Evolutionary conservation across 2,113 vertebrate genomes (phyloP).

Genomic region (Leptosomus discolor): DNA sequence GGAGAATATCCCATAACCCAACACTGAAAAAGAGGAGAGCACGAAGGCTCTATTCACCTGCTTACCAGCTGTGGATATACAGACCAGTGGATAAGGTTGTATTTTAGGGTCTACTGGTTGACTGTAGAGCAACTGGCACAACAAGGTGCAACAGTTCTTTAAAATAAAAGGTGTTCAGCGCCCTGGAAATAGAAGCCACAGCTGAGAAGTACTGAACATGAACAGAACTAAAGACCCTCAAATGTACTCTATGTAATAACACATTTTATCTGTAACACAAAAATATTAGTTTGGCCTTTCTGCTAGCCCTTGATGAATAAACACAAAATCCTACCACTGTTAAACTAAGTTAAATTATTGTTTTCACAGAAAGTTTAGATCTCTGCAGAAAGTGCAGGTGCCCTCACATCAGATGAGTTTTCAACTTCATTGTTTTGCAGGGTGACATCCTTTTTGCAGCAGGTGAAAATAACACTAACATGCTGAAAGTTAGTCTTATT

Average conservation of each 20-base stretch:
- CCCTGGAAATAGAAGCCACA: background rate
- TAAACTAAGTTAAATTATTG: background rate
- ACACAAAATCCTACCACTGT: background rate
- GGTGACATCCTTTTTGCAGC: background rate
- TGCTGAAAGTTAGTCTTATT: background rate
- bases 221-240: background rate
- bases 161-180: background rate
- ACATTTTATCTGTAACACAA: background rate
- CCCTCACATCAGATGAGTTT: background rate
- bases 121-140: background rate
- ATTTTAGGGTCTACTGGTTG: background rate
- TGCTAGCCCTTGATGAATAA: background rate
- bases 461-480: background rate
- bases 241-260: background rate
- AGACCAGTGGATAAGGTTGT: background rate
- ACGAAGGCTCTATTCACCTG: background rate
- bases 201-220: background rate
- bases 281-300: background rate
- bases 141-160: background rate
- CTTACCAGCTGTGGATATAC: background rate
- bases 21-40: background rate
- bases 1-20: background rate
- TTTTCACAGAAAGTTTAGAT: background rate
- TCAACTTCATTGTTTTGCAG: background rate
- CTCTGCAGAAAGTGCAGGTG: background rate